A percentile compares a stretch with the other conserved stretches of the same genome.
phyloP scores from a whole-genome alignment of 2,113 vertebrate species.

The Petromus typicus region DNA sequence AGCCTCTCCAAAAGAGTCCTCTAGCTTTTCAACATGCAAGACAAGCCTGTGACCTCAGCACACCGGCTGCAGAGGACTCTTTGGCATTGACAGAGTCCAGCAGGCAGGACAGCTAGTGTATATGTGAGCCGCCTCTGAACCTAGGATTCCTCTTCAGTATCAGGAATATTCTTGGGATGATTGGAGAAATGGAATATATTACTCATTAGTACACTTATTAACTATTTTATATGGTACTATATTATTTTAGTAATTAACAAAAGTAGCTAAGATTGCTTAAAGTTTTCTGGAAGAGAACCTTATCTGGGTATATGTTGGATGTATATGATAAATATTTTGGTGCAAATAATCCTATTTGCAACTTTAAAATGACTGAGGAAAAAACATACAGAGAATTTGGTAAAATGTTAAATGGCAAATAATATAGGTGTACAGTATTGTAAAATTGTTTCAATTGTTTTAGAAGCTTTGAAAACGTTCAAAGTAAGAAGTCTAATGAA shows the following conservation, averaged over 20 bases:
- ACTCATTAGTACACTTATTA: neutral
- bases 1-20: neutral
- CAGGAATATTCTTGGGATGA: neutral
- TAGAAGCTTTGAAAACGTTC: conserved; percentile 27
- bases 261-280: neutral
- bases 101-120: neutral
- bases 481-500: neutral
- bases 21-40: neutral
- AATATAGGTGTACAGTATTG: neutral
- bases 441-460: neutral
- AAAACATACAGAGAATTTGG: neutral
- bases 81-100: neutral
- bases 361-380: neutral
- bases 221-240: neutral
- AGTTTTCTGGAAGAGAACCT: neutral
- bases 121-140: neutral
- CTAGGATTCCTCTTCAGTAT: neutral
- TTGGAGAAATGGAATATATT: conserved; percentile 4
- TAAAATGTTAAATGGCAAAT: neutral
- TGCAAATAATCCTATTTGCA: neutral
- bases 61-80: neutral
- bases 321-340: neutral
- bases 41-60: neutral
- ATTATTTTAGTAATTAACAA: neutral
- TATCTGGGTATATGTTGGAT: neutral